Evolutionary conservation across 2,888 invertebrate genomes (phyloP).

Genomic region (Acanthosoma haemorrhoidale): DNA sequence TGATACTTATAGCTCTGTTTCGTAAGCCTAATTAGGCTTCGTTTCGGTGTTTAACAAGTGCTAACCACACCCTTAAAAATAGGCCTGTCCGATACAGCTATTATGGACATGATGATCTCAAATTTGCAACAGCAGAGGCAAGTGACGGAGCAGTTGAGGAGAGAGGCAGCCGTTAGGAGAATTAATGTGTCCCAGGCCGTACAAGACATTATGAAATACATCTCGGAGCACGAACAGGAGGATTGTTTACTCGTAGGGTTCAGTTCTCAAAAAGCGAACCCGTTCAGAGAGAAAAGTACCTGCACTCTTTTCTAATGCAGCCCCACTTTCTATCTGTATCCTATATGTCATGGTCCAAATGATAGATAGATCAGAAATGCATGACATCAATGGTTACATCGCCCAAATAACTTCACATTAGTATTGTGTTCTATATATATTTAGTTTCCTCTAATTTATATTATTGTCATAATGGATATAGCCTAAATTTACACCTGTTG

Average conservation of each 20-base stretch:
- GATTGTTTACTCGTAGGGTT: slow-evolving; percentile 91
- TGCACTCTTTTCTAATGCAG: slow-evolving; percentile 69
- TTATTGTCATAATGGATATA: too few species aligned
- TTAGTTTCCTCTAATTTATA: too few species aligned
- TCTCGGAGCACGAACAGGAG: slow-evolving; percentile 84
- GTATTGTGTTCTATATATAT: too few species aligned
- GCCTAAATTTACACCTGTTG: too few species aligned
- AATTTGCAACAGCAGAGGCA: slow-evolving; percentile 90
- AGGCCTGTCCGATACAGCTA: slow-evolving; percentile 83
- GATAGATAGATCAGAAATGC: too few species aligned
- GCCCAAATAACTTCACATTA: too few species aligned
- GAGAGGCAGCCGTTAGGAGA: slow-evolving; percentile 83
- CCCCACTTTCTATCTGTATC: too few species aligned
- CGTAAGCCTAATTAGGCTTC: slow-evolving; percentile 9
- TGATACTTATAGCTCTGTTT: too few species aligned
- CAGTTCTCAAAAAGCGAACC: slow-evolving; percentile 89
- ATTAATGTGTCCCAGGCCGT: slow-evolving; percentile 83
- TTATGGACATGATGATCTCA: slow-evolving; percentile 90
- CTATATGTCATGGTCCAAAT: too few species aligned
- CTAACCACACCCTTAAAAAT: slow-evolving; percentile 55
- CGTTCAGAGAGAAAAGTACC: slow-evolving; percentile 88
- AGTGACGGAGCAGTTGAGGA: slow-evolving; percentile 85
- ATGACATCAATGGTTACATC: too few species aligned
- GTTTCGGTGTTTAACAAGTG: slow-evolving; percentile 17
- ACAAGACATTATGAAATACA: slow-evolving; percentile 84